Evolutionary conservation across 2,888 invertebrate species (phyloP).

Genomic region (Sialis fuliginosa): DNA sequence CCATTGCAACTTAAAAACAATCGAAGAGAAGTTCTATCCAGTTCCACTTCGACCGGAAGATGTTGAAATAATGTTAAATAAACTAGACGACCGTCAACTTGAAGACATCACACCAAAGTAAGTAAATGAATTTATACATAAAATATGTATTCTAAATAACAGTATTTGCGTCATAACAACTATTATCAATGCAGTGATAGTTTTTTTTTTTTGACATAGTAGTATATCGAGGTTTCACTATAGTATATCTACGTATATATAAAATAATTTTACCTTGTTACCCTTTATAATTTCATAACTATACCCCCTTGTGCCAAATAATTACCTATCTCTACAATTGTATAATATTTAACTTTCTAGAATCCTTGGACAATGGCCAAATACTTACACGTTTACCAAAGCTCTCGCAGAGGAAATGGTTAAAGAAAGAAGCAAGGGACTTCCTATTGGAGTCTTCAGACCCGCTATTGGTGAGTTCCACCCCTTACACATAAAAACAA

Average conservation of each 20-base stretch:
- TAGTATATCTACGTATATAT: too few relatives aligned
- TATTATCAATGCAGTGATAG: too few relatives aligned
- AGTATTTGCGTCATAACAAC: too few relatives aligned
- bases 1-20: conserved; percentile 43
- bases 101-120: conserved; percentile 26
- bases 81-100: conserved; percentile 16
- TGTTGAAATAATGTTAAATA: conserved; percentile 25
- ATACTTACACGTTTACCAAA: conserved; percentile 78
- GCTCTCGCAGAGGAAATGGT: conserved; percentile 61
- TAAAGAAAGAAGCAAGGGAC: conserved; percentile 31
- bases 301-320: too few relatives aligned
- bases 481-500: too few relatives aligned
- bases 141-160: not conserved
- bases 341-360: conserved; percentile 22
- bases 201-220: too few relatives aligned
- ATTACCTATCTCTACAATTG: too few relatives aligned
- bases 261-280: too few relatives aligned
- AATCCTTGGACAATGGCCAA: conserved; percentile 51
- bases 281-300: too few relatives aligned
- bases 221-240: too few relatives aligned
- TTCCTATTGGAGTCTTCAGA: conserved; percentile 62
- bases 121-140: conserved; percentile 13
- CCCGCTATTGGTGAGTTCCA: conserved; percentile 52
- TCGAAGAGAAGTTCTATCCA: conserved; percentile 50
- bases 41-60: conserved; percentile 32